Evolutionary conservation across 2,888 invertebrate genomes (phyloP).

Genomic region (Macrosoma leucophasiata): DNA sequence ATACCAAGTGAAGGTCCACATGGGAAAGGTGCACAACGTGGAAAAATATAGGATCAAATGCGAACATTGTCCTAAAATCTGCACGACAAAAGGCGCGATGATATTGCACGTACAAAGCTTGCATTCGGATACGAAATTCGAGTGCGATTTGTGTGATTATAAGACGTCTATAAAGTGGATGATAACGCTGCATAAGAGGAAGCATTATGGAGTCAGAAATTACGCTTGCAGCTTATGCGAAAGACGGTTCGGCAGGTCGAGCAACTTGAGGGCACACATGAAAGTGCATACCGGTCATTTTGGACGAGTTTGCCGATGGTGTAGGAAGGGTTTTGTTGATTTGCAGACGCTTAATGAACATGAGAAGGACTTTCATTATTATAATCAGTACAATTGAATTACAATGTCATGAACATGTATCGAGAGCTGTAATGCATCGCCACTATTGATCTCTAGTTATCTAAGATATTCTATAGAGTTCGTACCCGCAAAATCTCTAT

Average conservation of each 20-base stretch:
- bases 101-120: constrained; percentile 66
- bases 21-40: constrained; percentile 56
- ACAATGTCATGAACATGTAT: no score
- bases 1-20: constrained; percentile 53
- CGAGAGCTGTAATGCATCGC: no score
- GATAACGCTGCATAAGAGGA: constrained; percentile 58
- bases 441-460: no score
- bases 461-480: no score
- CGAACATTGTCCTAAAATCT: constrained; percentile 57
- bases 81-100: constrained; percentile 69
- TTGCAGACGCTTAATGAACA: constrained; percentile 38
- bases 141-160: constrained; percentile 54
- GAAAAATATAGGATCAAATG: constrained; percentile 53
- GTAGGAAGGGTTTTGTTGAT: constrained; percentile 43
- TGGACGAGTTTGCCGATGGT: constrained; percentile 50
- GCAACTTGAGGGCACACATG: constrained; percentile 57
- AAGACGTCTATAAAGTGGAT: constrained; percentile 49
- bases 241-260: constrained; percentile 69
- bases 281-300: constrained; percentile 50
- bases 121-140: constrained; percentile 49
- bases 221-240: constrained; percentile 75
- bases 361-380: constrained; percentile 38
- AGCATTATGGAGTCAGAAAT: constrained; percentile 64
- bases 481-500: no score
- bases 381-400: constrained; percentile 31